These are phyloP conservation scores for Helicorthomorpha holstii DNA, from an alignment of 1,140 invertebrate genomes.

Conservation along the genomic window DNA sequence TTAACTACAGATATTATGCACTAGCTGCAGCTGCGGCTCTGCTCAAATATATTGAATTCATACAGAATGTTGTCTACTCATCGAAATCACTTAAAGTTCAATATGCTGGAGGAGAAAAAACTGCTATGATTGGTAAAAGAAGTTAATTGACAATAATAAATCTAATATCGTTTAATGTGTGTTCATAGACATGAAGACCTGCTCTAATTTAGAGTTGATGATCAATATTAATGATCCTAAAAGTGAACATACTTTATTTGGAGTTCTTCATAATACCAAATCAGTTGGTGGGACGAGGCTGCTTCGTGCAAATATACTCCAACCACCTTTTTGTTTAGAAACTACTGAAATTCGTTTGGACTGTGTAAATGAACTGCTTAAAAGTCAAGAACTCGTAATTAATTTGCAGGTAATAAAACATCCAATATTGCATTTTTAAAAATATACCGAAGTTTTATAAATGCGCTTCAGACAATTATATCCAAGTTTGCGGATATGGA, in stretches of 20 bases:
- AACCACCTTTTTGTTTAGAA: slow-evolving; percentile 46
- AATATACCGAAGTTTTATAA: neutral
- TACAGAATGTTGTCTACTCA: slow-evolving; percentile 55
- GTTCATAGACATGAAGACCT: slow-evolving; percentile 32
- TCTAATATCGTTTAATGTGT: slow-evolving; percentile 15
- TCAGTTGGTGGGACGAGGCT: slow-evolving; percentile 57
- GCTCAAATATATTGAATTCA: slow-evolving; percentile 63
- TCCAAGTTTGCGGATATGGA: slow-evolving; percentile 40
- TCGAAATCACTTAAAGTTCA: slow-evolving; percentile 59
- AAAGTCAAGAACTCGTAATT: slow-evolving; percentile 40
- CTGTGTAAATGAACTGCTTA: slow-evolving; percentile 53
- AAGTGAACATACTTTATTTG: slow-evolving; percentile 39
- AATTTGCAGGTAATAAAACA: slow-evolving; percentile 22
- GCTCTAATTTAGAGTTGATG: slow-evolving; percentile 32
- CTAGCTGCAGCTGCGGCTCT: slow-evolving; percentile 60
- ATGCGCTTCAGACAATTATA: slow-evolving; percentile 28
- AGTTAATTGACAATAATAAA: neutral
- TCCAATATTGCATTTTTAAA: neutral
- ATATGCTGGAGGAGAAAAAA: slow-evolving; percentile 62
- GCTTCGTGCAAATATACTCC: slow-evolving; percentile 61
- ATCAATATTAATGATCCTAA: slow-evolving; percentile 36
- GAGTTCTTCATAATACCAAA: slow-evolving; percentile 55
- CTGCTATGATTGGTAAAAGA: slow-evolving; percentile 59
- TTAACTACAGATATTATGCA: slow-evolving; percentile 52
- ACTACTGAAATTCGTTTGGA: slow-evolving; percentile 48